These are phyloP conservation scores for Tarsius wallacei DNA, from an alignment of 2,797 vertebrate genomes.

Conservation along the genomic window DNA sequence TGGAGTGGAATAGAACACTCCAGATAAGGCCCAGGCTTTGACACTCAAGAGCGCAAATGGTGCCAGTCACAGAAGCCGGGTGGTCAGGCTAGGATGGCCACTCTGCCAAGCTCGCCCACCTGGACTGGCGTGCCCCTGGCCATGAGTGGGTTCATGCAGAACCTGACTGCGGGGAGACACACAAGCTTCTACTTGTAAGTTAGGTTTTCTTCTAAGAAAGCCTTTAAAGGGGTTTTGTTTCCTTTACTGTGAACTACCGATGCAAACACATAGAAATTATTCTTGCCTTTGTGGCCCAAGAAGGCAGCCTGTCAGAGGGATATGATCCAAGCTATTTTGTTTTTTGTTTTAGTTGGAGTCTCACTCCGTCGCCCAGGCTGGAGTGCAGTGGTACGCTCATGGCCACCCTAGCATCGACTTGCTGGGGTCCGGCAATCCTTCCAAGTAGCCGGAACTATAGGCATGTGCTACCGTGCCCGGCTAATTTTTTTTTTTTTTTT, in stretches of 20 bases:
- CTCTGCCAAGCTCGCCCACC: neutral
- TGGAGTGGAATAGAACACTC: neutral
- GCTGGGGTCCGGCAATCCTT: too few relatives aligned
- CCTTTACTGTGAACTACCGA: conserved; percentile 13
- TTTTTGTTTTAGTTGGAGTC: too few relatives aligned
- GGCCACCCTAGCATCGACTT: too few relatives aligned
- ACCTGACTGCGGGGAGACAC: neutral
- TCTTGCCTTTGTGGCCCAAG: conserved; percentile 38
- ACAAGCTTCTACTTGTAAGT: neutral
- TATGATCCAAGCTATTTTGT: conserved; percentile 60
- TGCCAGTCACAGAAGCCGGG: neutral
- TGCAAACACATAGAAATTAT: conserved; percentile 62
- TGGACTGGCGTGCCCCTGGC: neutral
- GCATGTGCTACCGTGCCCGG: too few relatives aligned
- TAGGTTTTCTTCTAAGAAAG: conserved; percentile 60
- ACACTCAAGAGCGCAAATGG: neutral
- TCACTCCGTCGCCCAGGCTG: too few relatives aligned
- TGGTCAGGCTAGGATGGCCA: neutral
- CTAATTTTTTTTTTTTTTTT: too few relatives aligned
- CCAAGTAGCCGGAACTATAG: too few relatives aligned
- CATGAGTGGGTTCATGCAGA: neutral
- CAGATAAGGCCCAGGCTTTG: neutral
- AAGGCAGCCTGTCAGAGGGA: conserved; percentile 39
- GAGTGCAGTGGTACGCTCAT: too few relatives aligned
- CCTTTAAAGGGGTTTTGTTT: conserved; percentile 46